These are phyloP conservation scores for Caretta caretta DNA, from an alignment of 2,113 vertebrate species.

Conservation along the genomic window DNA sequence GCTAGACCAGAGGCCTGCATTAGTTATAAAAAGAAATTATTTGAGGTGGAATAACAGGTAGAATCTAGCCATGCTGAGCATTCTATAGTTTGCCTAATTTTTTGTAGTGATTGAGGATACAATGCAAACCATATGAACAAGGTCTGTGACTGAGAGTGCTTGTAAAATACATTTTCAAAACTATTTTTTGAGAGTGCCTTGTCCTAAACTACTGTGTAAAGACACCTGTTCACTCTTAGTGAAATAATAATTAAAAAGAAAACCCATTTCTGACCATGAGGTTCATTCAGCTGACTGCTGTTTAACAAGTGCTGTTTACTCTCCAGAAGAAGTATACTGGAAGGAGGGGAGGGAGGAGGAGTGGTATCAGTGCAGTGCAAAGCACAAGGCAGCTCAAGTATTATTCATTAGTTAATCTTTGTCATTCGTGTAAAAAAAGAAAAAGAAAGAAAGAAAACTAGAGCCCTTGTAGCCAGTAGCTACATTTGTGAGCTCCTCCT, in stretches of 20 bases:
- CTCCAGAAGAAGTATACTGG: neutral
- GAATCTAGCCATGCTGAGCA: neutral
- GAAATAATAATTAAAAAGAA: conserved; percentile 3
- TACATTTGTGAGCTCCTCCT: conserved; percentile 31
- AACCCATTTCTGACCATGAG: neutral
- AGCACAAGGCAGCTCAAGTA: neutral
- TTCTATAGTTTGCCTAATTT: neutral
- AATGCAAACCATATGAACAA: neutral
- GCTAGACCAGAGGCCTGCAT: neutral
- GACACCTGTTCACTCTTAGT: neutral
- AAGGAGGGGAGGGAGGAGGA: conserved; percentile 30
- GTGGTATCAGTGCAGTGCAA: neutral
- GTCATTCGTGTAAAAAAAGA: neutral
- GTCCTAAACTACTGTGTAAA: neutral
- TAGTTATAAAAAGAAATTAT: neutral
- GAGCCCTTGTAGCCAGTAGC: neutral
- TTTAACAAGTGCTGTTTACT: neutral
- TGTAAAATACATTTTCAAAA: neutral
- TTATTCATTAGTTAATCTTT: conserved; percentile 26
- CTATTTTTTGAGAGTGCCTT: neutral
- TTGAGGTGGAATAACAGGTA: neutral
- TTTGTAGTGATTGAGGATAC: neutral
- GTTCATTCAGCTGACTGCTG: neutral
- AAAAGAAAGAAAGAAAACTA: neutral
- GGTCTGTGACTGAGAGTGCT: neutral